Evolutionary conservation across 2,113 vertebrate genomes (phyloP).

Genomic region (Scomber colias): DNA sequence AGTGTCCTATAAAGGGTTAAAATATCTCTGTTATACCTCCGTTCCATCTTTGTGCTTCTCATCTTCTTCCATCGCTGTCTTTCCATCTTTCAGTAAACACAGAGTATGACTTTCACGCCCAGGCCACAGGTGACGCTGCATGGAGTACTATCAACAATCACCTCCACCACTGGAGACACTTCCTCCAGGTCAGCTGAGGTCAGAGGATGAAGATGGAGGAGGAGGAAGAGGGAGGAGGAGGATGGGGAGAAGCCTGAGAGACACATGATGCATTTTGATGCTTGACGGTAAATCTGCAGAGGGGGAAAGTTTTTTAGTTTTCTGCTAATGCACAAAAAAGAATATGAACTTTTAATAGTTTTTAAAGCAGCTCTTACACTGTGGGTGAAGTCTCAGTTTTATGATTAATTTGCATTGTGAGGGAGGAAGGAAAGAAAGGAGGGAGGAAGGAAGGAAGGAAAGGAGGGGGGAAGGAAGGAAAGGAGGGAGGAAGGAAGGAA

Average conservation of each 20-base stretch:
- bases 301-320: neutral
- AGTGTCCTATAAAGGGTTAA: too few species aligned
- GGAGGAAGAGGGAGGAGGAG: constrained; percentile 41
- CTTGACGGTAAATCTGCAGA: constrained; percentile 1
- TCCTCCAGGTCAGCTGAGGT: constrained; percentile 20
- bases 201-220: constrained; percentile 6
- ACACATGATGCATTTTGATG: constrained; percentile 7
- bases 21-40: constrained; percentile 7
- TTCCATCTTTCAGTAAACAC: constrained; percentile 76
- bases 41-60: neutral
- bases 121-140: constrained; percentile 92
- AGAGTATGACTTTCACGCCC: constrained; percentile 85
- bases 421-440: too few species aligned
- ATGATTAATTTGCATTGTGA: too few species aligned
- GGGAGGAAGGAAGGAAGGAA: too few species aligned
- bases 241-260: neutral
- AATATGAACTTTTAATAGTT: too few species aligned
- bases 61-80: constrained; percentile 37
- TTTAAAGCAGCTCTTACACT: too few species aligned
- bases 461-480: too few species aligned
- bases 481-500: too few species aligned
- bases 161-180: constrained; percentile 31
- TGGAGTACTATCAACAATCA: constrained; percentile 73
- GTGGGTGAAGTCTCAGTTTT: too few species aligned
- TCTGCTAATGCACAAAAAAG: too few species aligned